Evolutionary conservation across 1,140 invertebrate genomes (phyloP).

Genomic region (Tetramorium parvispinum): DNA sequence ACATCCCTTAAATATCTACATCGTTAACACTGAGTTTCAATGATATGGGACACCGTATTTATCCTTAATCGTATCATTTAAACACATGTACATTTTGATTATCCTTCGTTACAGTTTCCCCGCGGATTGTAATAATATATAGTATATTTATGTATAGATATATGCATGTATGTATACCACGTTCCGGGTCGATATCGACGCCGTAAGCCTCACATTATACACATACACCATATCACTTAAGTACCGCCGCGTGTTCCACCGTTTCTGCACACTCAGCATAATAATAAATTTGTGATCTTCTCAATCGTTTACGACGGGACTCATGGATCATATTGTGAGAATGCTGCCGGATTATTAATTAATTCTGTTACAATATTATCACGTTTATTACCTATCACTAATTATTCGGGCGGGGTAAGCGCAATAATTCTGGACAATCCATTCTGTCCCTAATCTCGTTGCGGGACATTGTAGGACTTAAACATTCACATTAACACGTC

Average conservation of each 20-base stretch:
- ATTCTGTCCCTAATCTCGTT: constrained; percentile 14
- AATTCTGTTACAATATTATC: constrained; percentile 50
- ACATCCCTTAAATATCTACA: constrained; percentile 54
- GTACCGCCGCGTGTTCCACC: constrained; percentile 1
- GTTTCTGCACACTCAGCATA: neutral
- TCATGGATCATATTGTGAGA: constrained; percentile 13
- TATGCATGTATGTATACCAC: neutral
- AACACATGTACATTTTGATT: constrained; percentile 61
- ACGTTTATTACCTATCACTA: constrained; percentile 50
- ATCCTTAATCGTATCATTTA: constrained; percentile 50
- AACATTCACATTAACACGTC: constrained; percentile 20
- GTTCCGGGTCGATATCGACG: constrained; percentile 8
- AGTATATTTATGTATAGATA: constrained; percentile 6
- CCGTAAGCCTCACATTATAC: constrained; percentile 8
- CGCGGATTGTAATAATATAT: constrained; percentile 28
- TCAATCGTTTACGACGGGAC: constrained; percentile 9
- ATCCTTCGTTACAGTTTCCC: constrained; percentile 43
- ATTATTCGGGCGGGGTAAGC: constrained; percentile 71
- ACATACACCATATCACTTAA: constrained; percentile 26
- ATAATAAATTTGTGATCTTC: constrained; percentile 41
- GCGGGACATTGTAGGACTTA: constrained; percentile 27
- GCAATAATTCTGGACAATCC: constrained; percentile 64
- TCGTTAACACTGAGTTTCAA: constrained; percentile 47
- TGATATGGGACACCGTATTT: constrained; percentile 38
- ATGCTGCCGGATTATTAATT: constrained; percentile 32